Conservation (phyloP, 1,140 invertebrate species). For the Brachionus rotundiformis region DNA sequence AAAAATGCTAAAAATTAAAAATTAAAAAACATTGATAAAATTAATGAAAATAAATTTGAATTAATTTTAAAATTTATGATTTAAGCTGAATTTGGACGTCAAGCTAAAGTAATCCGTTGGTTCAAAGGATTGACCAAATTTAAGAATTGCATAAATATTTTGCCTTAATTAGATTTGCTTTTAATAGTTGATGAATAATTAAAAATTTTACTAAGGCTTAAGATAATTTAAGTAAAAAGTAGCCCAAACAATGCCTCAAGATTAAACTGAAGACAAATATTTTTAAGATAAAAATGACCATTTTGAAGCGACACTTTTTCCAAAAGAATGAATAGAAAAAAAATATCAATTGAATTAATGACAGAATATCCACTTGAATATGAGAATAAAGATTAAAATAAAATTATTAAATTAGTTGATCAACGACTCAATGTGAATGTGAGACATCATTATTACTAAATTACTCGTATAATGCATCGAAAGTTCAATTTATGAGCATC, state of each 20-base stretch:
- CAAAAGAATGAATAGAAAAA: neutral
- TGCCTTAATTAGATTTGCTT: constrained; percentile 1
- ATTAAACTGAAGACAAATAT: constrained; percentile 9
- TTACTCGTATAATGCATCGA: constrained; percentile 3
- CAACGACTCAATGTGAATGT: neutral
- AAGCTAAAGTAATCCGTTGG: constrained; percentile 11
- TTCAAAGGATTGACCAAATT: constrained; percentile 15
- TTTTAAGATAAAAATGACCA: neutral
- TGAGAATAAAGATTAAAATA: constrained; percentile 32
- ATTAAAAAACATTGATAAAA: neutral
- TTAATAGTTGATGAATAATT: constrained; percentile 4
- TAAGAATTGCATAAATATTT: constrained; percentile 26
- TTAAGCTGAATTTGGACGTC: neutral
- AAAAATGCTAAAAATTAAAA: neutral
- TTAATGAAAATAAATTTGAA: neutral
- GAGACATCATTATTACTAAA: constrained; percentile 38
- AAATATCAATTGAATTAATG: constrained; percentile 36
- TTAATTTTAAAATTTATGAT: neutral
- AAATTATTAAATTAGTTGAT: neutral
- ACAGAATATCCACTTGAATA: neutral
- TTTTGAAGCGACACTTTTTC: neutral
- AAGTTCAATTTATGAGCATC: neutral
- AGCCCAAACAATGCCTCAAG: constrained; percentile 6
- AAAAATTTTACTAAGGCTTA: neutral
- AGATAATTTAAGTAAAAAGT: neutral